Evolutionary conservation across 2,797 vertebrate species (phyloP), one percentile per base, ranked within the genome.

Genomic region (Brachyrhaphis roseni): DNA sequence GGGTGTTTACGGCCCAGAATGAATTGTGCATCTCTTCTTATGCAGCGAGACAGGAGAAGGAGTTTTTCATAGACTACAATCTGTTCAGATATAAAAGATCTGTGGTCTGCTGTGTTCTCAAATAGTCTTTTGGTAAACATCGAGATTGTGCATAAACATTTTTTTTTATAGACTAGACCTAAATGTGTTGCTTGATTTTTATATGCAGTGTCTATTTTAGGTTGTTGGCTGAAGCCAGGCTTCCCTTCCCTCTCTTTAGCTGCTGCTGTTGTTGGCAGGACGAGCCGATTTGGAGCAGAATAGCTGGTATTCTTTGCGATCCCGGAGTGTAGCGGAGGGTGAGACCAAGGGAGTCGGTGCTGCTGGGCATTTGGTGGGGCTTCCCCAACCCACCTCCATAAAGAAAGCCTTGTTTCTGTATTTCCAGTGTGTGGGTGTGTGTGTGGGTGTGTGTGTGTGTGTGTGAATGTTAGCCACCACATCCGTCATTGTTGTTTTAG

Each of bases 241-340:
- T 92, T 94, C 90, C 92, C 93, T 90, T 87, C 90, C 83, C 90
- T 90, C 89, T 89, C 86, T 89, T 89, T 88, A 86, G 87, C 82
- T 83, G 78, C 80, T 94, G 94, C 87, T 94, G 89, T 91, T 94
- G 93, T 93, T 95, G 94, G 93, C 91, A 86, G 82, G 70, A 78
- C 73, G 71, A 41, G 59, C 76, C 71, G 20, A 70, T 88, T 79
- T 72, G 8, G 74, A 84, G 89, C 87, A 93, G 88, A 94, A 91
- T 89, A 81, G 89, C 80, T 93, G 86, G 78, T 87, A 89, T 91
- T 94, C 87, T 91, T 88, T 90, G 77, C 81, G 82, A 74, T 75
- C 81, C 76, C 74, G 41, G 86, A 82, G 85, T 81, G 77, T 78
- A 89, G 82, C 64, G 73, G 75, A 86, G 79, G 87, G 74, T 87